These are phyloP conservation scores for Schizothorax lantsangensis DNA, from an alignment of 2,797 vertebrate species.

Conservation along the genomic window DNA sequence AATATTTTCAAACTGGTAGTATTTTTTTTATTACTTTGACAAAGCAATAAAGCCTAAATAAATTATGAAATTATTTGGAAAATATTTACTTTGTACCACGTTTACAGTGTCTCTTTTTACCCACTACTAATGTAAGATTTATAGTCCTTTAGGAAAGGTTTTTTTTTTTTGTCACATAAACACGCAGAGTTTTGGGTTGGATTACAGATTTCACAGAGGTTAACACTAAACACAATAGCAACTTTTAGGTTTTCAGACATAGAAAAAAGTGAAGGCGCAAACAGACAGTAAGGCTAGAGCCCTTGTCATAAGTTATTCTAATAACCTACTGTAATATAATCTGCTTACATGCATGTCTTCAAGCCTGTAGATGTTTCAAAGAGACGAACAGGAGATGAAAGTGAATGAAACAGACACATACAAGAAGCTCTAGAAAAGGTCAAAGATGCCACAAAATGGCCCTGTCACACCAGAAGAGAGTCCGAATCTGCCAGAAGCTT, in stretches of 20 bases:
- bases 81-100: background rate
- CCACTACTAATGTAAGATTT: background rate
- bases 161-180: background rate
- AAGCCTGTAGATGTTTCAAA: slow-evolving; percentile 8
- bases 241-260: background rate
- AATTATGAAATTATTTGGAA: background rate
- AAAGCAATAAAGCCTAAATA: background rate
- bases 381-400: slow-evolving; percentile 19
- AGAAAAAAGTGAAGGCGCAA: background rate
- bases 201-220: background rate
- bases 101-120: background rate
- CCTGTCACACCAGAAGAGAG: background rate
- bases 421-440: slow-evolving; percentile 33
- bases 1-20: background rate
- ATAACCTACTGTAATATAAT: slow-evolving; percentile 32
- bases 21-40: background rate
- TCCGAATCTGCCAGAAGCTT: slow-evolving; percentile 26
- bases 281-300: background rate
- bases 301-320: slow-evolving; percentile 27
- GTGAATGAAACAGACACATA: slow-evolving; percentile 26
- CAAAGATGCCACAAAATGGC: slow-evolving; percentile 5
- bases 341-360: background rate
- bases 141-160: background rate
- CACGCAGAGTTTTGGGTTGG: too few species aligned
- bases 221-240: background rate